Conservation (phyloP, 2,797 vertebrate species). For the Rhinatrema bivittatum region DNA sequence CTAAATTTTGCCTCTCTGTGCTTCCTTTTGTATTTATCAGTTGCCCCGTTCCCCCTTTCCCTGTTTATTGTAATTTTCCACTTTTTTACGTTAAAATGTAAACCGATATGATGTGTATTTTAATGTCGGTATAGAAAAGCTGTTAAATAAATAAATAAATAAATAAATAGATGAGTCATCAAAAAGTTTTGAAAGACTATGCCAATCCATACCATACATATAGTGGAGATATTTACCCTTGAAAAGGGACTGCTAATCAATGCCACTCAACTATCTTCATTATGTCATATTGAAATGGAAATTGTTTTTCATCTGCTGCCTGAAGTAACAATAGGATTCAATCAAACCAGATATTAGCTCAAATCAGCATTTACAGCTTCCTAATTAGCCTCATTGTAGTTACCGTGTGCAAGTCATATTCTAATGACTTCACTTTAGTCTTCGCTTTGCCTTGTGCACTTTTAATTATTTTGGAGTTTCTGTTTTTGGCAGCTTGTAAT, state of each 20-base stretch:
- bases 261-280: neutral
- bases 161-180: neutral
- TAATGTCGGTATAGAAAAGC: too few relatives aligned
- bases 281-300: constrained; percentile 8
- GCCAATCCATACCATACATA: neutral
- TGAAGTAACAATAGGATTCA: constrained; percentile 1
- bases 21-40: too few relatives aligned
- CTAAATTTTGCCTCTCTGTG: too few relatives aligned
- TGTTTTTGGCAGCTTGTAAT: constrained; percentile 14
- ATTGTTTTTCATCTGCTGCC: constrained; percentile 15
- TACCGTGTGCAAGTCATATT: constrained; percentile 7
- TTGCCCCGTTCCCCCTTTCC: too few relatives aligned
- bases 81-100: too few relatives aligned
- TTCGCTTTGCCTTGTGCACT: constrained; percentile 29
- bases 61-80: too few relatives aligned
- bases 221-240: neutral
- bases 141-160: too few relatives aligned
- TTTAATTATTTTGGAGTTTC: constrained; percentile 20
- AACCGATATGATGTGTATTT: too few relatives aligned
- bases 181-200: constrained; percentile 4
- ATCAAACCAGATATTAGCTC: constrained; percentile 20
- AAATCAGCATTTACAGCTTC: constrained; percentile 17
- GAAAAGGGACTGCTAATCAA: neutral
- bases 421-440: constrained; percentile 15
- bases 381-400: constrained; percentile 21